These are phyloP conservation scores for Xylota sylvarum DNA, from an alignment of 2,888 invertebrate genomes.

Conservation along the genomic window DNA sequence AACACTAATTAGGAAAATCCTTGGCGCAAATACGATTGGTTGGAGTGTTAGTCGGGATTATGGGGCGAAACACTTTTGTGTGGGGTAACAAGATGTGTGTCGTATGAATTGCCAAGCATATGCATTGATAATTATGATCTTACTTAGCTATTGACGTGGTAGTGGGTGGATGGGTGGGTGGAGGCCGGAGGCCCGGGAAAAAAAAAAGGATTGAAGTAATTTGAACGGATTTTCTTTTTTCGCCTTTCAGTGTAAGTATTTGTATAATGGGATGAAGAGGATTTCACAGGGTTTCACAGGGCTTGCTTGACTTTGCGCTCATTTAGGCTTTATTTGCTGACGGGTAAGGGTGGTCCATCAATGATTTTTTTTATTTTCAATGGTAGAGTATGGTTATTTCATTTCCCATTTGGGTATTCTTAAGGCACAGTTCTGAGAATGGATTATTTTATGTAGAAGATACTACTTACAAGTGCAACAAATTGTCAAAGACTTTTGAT, in stretches of 20 bases:
- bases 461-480: no score
- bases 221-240: slow-evolving; percentile 37
- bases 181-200: background rate
- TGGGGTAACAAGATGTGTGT: slow-evolving; percentile 15
- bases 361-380: background rate
- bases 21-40: slow-evolving; percentile 52
- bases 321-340: background rate
- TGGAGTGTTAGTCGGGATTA: slow-evolving; percentile 54
- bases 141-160: background rate
- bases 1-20: slow-evolving; percentile 66
- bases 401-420: no score
- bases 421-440: no score
- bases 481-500: no score
- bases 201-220: slow-evolving; percentile 23
- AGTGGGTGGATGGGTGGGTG: no score
- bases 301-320: slow-evolving; percentile 16
- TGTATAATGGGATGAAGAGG: slow-evolving; percentile 9
- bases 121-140: slow-evolving; percentile 40
- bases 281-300: slow-evolving; percentile 1
- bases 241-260: slow-evolving; percentile 4
- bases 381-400: background rate
- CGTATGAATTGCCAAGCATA: slow-evolving; percentile 33
- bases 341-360: background rate
- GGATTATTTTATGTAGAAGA: no score
- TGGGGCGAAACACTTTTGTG: slow-evolving; percentile 28